Evolutionary conservation across 2,113 vertebrate genomes (phyloP).

Genomic region (Gopherus flavomarginatus): DNA sequence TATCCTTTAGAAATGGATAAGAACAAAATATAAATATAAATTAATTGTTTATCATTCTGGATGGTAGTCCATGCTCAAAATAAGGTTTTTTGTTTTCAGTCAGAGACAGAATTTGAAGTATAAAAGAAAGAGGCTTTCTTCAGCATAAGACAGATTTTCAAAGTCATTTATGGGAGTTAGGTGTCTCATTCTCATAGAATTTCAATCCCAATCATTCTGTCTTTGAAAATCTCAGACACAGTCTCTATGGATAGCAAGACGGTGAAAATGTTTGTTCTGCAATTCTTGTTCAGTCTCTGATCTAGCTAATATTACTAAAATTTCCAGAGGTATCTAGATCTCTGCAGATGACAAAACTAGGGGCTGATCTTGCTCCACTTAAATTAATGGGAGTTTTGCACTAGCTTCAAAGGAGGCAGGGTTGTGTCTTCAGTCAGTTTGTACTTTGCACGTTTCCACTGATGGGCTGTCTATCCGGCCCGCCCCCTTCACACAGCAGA

Average conservation of each 20-base stretch:
- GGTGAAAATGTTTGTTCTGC: neutral
- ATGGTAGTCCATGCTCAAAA: neutral
- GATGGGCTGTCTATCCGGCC: constrained; percentile 15
- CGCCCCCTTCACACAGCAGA: constrained; percentile 37
- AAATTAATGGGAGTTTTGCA: neutral
- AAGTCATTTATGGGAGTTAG: neutral
- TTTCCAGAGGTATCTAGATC: constrained; percentile 58
- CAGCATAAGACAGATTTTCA: neutral
- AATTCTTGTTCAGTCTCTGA: constrained; percentile 41
- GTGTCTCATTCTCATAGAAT: neutral
- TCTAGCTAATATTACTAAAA: constrained; percentile 43
- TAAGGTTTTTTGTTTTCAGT: neutral
- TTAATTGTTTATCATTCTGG: neutral
- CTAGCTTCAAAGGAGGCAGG: neutral
- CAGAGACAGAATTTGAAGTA: neutral
- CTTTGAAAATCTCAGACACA: neutral
- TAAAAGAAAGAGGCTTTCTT: neutral
- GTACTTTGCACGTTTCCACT: constrained; percentile 9
- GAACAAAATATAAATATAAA: neutral
- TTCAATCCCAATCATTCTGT: neutral
- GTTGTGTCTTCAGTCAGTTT: neutral
- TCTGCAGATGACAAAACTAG: neutral
- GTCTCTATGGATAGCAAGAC: neutral
- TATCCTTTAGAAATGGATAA: neutral
- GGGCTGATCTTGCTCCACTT: neutral